Percentiles rank a stretch among this genome's conserved stretches.
These are phyloP conservation scores for Apodemia hepburni DNA, from an alignment of 2,888 invertebrate genomes.

Conservation along the genomic window DNA sequence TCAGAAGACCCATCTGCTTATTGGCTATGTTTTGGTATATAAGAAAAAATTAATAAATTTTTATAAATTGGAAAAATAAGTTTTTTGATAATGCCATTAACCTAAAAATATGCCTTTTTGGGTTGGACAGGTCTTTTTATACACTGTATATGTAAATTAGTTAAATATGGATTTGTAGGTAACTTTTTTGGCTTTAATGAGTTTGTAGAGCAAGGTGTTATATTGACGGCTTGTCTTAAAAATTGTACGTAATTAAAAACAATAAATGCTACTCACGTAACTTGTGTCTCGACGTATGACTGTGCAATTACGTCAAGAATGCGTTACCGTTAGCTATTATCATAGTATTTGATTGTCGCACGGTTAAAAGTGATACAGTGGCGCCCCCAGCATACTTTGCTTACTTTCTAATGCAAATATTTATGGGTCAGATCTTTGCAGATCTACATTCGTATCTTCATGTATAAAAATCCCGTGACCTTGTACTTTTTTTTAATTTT, in stretches of 20 bases:
- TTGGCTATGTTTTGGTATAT: too few species aligned
- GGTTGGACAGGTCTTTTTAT: too few species aligned
- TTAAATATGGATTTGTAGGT: background rate
- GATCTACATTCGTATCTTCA: background rate
- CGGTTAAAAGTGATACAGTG: slow-evolving; percentile 1
- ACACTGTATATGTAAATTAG: background rate
- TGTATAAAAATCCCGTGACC: too few species aligned
- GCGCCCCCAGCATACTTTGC: background rate
- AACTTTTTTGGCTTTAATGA: background rate
- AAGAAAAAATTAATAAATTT: too few species aligned
- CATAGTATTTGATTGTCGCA: slow-evolving; percentile 20
- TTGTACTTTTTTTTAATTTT: too few species aligned
- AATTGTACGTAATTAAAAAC: slow-evolving; percentile 30
- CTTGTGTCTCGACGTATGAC: slow-evolving; percentile 26
- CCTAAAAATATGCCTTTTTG: too few species aligned
- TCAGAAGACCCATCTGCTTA: too few species aligned
- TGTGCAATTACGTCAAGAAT: slow-evolving; percentile 31
- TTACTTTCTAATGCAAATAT: background rate
- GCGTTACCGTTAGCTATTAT: slow-evolving; percentile 34
- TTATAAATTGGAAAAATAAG: too few species aligned
- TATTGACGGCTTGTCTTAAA: slow-evolving; percentile 1
- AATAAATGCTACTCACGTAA: slow-evolving; percentile 28
- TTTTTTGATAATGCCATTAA: too few species aligned
- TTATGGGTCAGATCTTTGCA: background rate
- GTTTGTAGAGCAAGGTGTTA: slow-evolving; percentile 9